Evolutionary conservation across 2,888 invertebrate genomes (phyloP).

Genomic region (Choristoneura rosaceana): DNA sequence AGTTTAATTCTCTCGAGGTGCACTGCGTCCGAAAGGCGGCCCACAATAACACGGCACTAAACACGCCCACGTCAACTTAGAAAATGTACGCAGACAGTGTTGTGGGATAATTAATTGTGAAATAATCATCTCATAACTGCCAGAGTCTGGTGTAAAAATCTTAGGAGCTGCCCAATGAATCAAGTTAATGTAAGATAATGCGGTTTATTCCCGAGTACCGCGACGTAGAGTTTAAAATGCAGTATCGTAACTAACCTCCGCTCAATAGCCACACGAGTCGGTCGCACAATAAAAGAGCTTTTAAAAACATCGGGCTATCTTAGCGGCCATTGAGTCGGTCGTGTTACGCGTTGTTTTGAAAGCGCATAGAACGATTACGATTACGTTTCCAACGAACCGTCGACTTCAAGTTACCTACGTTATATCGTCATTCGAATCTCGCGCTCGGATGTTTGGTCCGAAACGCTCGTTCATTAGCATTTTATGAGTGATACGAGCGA

Average conservation of each 20-base stretch:
- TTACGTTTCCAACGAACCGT: conserved; percentile 82
- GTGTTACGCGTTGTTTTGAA: conserved; percentile 83
- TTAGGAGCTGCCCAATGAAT: conserved; percentile 56
- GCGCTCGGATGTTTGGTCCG: conserved; percentile 84
- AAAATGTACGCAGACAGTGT: conserved; percentile 32
- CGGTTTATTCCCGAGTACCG: conserved; percentile 33
- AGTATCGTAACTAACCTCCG: conserved; percentile 36
- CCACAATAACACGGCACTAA: conserved; percentile 26
- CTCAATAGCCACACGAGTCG: conserved; percentile 42
- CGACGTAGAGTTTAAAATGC: conserved; percentile 43
- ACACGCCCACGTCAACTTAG: conserved; percentile 32
- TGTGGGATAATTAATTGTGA: conserved; percentile 35
- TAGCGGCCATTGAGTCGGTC: conserved; percentile 71
- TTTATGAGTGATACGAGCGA: conserved; percentile 85
- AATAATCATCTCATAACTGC: conserved; percentile 47
- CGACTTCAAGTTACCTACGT: conserved; percentile 81
- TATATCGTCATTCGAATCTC: conserved; percentile 84
- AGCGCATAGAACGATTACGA: conserved; percentile 79
- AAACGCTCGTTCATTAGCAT: conserved; percentile 83
- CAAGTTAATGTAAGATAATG: conserved; percentile 51
- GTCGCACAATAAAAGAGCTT: conserved; percentile 81
- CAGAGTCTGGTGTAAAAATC: conserved; percentile 50
- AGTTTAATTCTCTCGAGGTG: conserved; percentile 11
- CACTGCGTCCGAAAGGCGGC: conserved; percentile 23
- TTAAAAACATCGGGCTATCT: conserved; percentile 80